Evolutionary conservation across 2,113 vertebrate species (phyloP), one percentile per base, ranked within the genome.

Genomic region (Nanorana parkeri): DNA sequence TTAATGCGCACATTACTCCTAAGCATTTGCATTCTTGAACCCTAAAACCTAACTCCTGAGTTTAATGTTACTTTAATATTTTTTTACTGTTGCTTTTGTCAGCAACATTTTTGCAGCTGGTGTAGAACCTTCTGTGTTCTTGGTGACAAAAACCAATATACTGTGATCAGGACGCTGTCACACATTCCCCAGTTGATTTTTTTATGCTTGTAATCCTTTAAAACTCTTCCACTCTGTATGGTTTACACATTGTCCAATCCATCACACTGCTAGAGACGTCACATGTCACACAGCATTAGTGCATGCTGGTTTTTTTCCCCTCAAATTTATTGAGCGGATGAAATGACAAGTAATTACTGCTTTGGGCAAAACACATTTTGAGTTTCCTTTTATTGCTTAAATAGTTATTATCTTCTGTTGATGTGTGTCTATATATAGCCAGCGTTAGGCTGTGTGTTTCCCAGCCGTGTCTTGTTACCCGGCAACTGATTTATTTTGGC

Each of bases 401-500:
- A 28, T 64, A 77, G 64, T 64, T 77, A 47, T 65, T 63, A 65
- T 63, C 52, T 41, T 65, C 41, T 8, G 36, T 65, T 54, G 41
- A 41, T 36, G 21, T 2, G 3, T 61, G 24, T 23, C 58, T 79
- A 79, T 79, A 55, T 68, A 58, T 79, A 79, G 77, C n/a, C 17
- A 19, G 7, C 24, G 65, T 55, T 58, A 60, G 77, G 54, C 68
- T 79, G 52, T 68, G 52, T 79, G 56, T 68, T 32, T 41, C 60
- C 36, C 65, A 79, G 66, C 65, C 58, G 51, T 36, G 20, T 58
- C 67, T 32, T 41, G 65, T 68, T 60, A 16, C 77, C 65, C 23
- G 29, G 65, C 77, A 60, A 79, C 65, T 29, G 21, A 68, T 56
- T 28, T 21, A 36, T 24, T 52, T 77, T 77, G 75, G 75, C 75